These are phyloP conservation scores for Oxyruncus cristatus DNA, from an alignment of 2,113 vertebrate genomes.

Conservation along the genomic window DNA sequence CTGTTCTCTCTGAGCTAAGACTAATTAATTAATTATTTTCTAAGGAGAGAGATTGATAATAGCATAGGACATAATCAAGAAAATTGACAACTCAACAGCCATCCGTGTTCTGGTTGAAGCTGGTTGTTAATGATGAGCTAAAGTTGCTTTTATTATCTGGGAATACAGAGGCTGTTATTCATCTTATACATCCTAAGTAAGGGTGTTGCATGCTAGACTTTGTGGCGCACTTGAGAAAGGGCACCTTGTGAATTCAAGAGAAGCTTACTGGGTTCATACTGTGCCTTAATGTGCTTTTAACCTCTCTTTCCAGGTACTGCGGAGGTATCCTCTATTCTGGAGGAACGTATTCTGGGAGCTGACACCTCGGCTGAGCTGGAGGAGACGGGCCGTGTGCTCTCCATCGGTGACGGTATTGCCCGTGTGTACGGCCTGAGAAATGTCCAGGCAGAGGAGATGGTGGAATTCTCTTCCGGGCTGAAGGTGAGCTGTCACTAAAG, in stretches of 20 bases:
- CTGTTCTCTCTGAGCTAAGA: background rate
- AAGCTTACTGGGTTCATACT: background rate
- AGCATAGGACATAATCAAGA: background rate
- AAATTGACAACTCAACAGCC: background rate
- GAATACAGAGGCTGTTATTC: background rate
- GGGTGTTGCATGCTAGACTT: background rate
- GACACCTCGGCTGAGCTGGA: conserved; percentile 91
- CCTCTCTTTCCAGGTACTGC: conserved; percentile 82
- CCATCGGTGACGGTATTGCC: conserved; percentile 97
- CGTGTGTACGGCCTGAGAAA: conserved; percentile 95
- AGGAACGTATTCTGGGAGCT: conserved; percentile 93
- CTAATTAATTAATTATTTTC: background rate
- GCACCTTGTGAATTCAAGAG: background rate
- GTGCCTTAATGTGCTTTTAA: fast-evolving
- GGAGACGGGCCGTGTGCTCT: conserved; percentile 95
- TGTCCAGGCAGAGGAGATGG: conserved; percentile 99
- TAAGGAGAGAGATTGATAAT: background rate
- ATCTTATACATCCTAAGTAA: fast-evolving
- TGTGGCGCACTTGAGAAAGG: fast-evolving
- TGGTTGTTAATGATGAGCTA: background rate
- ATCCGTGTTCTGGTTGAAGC: background rate
- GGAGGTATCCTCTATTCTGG: conserved; percentile 95
- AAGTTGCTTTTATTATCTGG: background rate
- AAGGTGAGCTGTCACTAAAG: conserved; percentile 76
- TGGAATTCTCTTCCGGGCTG: conserved; percentile 97